These are phyloP conservation scores for Conchocele bisecta DNA, from an alignment of 2,888 invertebrate genomes.

Conservation along the genomic window DNA sequence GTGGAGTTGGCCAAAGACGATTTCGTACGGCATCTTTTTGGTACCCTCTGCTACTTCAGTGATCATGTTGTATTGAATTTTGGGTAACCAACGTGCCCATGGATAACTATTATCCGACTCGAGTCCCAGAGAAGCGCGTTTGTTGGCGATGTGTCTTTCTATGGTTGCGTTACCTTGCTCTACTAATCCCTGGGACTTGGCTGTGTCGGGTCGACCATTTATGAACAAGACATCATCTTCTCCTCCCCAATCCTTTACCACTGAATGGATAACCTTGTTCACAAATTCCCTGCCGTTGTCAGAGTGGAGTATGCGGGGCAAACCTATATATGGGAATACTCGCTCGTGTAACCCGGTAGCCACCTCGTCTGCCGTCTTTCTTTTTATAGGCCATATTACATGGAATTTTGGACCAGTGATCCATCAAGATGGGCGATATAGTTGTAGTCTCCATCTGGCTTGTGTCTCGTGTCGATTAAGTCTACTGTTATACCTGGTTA, in stretches of 20 bases:
- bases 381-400: constrained; percentile 32
- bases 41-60: too few relatives aligned
- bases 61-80: too few relatives aligned
- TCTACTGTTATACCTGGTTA: constrained; percentile 24
- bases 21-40: too few relatives aligned
- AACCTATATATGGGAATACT: constrained; percentile 37
- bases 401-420: constrained; percentile 48
- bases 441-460: constrained; percentile 35
- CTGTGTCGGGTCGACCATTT: too few relatives aligned
- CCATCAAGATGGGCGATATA: constrained; percentile 46
- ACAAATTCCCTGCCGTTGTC: constrained; percentile 50
- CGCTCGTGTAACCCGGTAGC: constrained; percentile 34
- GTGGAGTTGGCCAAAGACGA: too few relatives aligned
- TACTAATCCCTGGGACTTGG: too few relatives aligned
- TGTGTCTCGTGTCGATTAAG: constrained; percentile 46
- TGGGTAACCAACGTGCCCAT: too few relatives aligned
- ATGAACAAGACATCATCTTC: too few relatives aligned
- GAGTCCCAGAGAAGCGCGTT: too few relatives aligned
- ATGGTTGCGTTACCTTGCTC: too few relatives aligned
- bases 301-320: constrained; percentile 34
- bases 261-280: constrained; percentile 21
- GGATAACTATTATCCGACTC: too few relatives aligned
- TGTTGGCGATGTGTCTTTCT: too few relatives aligned
- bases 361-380: constrained; percentile 44
- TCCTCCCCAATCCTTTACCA: constrained; percentile 14